A percentile compares a stretch with the other conserved stretches of the same genome.
These are phyloP conservation scores for Osedax frankpressi DNA, from an alignment of 2,888 invertebrate species.

Conservation along the genomic window DNA sequence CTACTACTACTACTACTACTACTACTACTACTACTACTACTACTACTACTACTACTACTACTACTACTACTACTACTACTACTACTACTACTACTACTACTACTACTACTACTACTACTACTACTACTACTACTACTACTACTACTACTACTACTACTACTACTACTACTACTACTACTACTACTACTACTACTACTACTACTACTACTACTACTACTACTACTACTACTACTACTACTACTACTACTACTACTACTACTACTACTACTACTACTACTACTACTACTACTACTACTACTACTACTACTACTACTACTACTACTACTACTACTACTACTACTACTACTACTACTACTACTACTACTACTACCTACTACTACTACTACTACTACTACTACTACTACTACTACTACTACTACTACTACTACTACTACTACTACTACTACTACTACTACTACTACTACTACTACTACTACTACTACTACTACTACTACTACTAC, in stretches of 20 bases:
- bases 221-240: conserved; percentile 21
- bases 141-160: conserved; percentile 18
- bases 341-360: conserved; percentile 19
- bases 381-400: conserved; percentile 19
- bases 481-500: conserved; percentile 7
- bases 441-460: conserved; percentile 8
- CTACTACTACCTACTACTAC: conserved; percentile 20
- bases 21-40: conserved; percentile 19
- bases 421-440: conserved; percentile 18
- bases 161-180: conserved; percentile 14
- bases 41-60: conserved; percentile 19
- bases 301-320: conserved; percentile 15
- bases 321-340: conserved; percentile 18
- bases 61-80: conserved; percentile 20
- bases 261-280: conserved; percentile 21
- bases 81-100: conserved; percentile 16
- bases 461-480: conserved; percentile 11
- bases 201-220: conserved; percentile 12
- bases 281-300: conserved; percentile 21
- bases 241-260: conserved; percentile 20
- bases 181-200: conserved; percentile 13
- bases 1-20: conserved; percentile 18
- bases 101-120: conserved; percentile 17
- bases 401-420: conserved; percentile 20
- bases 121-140: conserved; percentile 17